Evolutionary conservation across 2,113 vertebrate genomes (phyloP).

Genomic region (Thunnus thynnus): DNA sequence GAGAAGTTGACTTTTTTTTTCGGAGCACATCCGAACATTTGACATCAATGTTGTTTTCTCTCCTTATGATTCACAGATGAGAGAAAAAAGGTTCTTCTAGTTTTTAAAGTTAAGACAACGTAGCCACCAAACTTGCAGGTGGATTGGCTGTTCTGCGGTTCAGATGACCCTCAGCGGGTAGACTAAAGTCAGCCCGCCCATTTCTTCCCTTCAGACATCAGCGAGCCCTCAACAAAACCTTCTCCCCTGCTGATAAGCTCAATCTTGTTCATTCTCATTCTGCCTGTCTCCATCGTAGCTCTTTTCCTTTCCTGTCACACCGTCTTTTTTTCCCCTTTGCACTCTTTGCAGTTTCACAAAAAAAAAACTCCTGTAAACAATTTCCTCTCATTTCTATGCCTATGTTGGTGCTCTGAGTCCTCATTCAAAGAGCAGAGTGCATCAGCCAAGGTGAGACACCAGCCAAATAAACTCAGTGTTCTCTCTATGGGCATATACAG

Average conservation of each 20-base stretch:
- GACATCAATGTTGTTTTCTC: slow-evolving; percentile 22
- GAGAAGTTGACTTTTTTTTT: slow-evolving; percentile 5
- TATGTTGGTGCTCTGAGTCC: slow-evolving; percentile 13
- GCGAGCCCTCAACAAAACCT: slow-evolving; percentile 6
- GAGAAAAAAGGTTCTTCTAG: slow-evolving; percentile 2
- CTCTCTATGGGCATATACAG: background rate
- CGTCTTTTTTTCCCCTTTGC: background rate
- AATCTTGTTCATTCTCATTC: background rate
- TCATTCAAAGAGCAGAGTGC: slow-evolving; percentile 41
- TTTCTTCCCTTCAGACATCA: slow-evolving; percentile 20
- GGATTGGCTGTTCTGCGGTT: slow-evolving; percentile 2
- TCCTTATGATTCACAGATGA: slow-evolving; percentile 29
- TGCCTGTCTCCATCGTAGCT: background rate
- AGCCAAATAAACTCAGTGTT: slow-evolving; percentile 10
- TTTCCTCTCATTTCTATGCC: slow-evolving; percentile 5
- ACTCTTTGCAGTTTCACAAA: slow-evolving; percentile 7
- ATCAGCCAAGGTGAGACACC: slow-evolving; percentile 9
- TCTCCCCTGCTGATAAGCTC: slow-evolving; percentile 33
- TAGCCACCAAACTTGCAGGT: slow-evolving; percentile 22
- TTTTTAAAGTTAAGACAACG: slow-evolving; percentile 27
- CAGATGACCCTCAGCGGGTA: slow-evolving; percentile 49
- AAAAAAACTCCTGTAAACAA: background rate
- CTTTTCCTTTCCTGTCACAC: background rate
- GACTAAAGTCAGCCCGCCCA: background rate
- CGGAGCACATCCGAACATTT: slow-evolving; percentile 14